phyloP scores from a whole-genome alignment of 2,113 vertebrate species.

The Serilophus lunatus region DNA sequence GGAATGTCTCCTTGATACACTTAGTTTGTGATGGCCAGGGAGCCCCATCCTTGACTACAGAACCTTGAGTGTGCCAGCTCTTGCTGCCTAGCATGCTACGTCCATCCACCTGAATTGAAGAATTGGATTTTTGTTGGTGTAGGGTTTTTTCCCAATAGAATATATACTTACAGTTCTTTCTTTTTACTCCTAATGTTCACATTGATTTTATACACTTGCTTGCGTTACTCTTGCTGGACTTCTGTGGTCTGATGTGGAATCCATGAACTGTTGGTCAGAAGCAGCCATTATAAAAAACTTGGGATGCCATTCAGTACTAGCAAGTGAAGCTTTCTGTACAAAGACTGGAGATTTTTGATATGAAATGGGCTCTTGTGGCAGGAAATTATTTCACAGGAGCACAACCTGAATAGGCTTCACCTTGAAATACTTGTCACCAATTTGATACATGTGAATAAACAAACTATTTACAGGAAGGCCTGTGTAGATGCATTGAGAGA shows the following conservation, averaged over 20 bases:
- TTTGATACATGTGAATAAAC: neutral
- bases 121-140: neutral
- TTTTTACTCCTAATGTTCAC: neutral
- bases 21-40: neutral
- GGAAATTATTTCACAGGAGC: neutral
- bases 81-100: accelerated
- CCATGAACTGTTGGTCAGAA: neutral
- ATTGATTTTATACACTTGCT: neutral
- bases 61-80: neutral
- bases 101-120: neutral
- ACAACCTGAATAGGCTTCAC: neutral
- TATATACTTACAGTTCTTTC: neutral
- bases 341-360: neutral
- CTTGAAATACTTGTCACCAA: neutral
- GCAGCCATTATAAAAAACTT: neutral
- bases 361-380: neutral
- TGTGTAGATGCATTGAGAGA: neutral
- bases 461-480: neutral
- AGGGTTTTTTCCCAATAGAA: neutral
- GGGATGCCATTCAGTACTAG: neutral
- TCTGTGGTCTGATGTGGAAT: accelerated
- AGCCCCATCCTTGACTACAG: neutral
- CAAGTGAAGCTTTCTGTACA: neutral
- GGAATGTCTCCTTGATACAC: neutral
- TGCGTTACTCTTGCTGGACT: neutral